Evolutionary conservation across 30 jellyfish, hydroid and myxozoan species (phyloP), one percentile per base, ranked within the genome.

Genomic region (Aurelia aurita): DNA sequence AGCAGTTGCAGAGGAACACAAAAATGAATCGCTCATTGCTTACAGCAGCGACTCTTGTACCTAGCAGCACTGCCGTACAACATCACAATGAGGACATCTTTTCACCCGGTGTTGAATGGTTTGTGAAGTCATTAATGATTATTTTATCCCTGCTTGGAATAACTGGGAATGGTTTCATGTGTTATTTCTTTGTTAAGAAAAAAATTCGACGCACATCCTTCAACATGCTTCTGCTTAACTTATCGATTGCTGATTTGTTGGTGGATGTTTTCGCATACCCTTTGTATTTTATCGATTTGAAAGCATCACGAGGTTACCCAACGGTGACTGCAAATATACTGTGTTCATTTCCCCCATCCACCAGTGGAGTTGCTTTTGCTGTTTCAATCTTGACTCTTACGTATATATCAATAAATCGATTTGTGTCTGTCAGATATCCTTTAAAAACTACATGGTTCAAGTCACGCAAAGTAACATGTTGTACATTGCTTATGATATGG

Each of bases 271-370:
- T 69, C 31, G 91, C 91, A 1, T 81, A 81, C 46, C 91, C 91
- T 19, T 76, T 49, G 19, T 67, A 67, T 2, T 81, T 81, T 16
- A 71, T 68, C 49, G 91, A 81, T 29, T 68, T 81, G 44, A 67
- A 20, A 55, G 63, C 20, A 46, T 18, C 67, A 20, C 91, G 91
- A 16, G 23, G 53, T 1, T 47, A 26, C 49, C 53, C 77, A 4
- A 28, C 12, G 22, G 46, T 0, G 43, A 60, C 73, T 9, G 84
- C 85, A 2, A 27, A 68, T 34, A 20, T 79, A 28, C 77, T 92
- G 55, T 65, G 97, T 79, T 76, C 98, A 86, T 74, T 87, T 31
- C 75, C 97, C 65, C 66, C 88, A 55, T 58, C 95, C 67, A 79
- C 97, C 51, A 64, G 47, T 39, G 79, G 88, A 46, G 65, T 93